These are phyloP conservation scores for Chinchilla lanigera DNA, from an alignment of 2,113 vertebrate species.

Conservation along the genomic window DNA sequence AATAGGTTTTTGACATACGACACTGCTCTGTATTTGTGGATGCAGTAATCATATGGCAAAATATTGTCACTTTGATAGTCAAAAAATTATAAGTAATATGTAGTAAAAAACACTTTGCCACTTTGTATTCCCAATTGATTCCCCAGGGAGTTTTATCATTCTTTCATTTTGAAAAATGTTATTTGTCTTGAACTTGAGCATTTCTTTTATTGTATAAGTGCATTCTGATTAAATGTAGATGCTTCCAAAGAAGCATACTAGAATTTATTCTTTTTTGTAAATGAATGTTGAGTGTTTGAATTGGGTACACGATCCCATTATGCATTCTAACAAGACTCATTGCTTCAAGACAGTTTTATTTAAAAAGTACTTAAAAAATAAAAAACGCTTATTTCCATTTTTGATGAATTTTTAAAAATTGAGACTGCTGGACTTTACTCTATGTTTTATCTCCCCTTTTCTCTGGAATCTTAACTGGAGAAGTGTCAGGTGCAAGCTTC, in stretches of 20 bases:
- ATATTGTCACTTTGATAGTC: not conserved
- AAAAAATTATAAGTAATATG: not conserved
- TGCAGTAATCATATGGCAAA: not conserved
- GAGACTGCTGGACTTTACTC: not conserved
- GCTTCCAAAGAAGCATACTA: not conserved
- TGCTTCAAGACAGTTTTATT: not conserved
- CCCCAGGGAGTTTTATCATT: not conserved
- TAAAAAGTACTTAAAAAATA: not conserved
- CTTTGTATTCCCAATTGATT: not conserved
- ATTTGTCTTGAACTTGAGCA: not conserved
- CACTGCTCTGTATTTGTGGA: not conserved
- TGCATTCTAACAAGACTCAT: not conserved
- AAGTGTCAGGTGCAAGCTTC: not conserved
- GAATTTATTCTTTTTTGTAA: not conserved
- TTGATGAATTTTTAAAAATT: not conserved
- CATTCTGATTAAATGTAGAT: not conserved
- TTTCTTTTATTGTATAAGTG: not conserved
- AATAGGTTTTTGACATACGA: not conserved
- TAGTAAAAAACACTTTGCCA: not conserved
- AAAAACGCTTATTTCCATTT: not conserved
- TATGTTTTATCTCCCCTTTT: not conserved
- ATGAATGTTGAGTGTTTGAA: not conserved
- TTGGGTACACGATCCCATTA: not conserved
- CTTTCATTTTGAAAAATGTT: conserved; percentile 9
- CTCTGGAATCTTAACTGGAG: not conserved